Conservation (phyloP, 2,888 invertebrate species). For the Stenolophus ochropezus region DNA sequence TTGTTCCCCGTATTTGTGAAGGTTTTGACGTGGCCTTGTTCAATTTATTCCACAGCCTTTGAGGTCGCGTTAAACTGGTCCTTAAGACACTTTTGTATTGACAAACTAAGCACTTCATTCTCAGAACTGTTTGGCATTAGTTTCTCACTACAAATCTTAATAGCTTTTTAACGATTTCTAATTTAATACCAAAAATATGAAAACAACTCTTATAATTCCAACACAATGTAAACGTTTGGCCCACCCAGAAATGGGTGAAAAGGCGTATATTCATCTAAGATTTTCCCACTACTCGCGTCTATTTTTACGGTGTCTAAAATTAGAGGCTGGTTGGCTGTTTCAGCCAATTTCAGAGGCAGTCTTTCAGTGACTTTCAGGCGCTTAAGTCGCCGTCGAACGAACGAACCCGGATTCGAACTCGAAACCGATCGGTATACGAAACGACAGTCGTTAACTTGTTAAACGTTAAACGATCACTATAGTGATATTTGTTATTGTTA, state of each 20-base stretch:
- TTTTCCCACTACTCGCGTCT: neutral
- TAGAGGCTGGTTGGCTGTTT: neutral
- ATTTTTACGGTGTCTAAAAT: neutral
- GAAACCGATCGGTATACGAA: conserved; percentile 10
- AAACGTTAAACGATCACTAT: neutral
- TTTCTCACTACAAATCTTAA: too few relatives aligned
- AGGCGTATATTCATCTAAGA: too few relatives aligned
- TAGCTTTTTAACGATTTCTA: too few relatives aligned
- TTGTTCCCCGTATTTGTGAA: neutral
- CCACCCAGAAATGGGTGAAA: too few relatives aligned
- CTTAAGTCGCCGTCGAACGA: conserved; percentile 19
- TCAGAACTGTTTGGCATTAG: too few relatives aligned
- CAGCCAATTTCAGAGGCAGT: conserved; percentile 2
- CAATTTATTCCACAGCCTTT: neutral
- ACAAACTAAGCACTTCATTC: too few relatives aligned
- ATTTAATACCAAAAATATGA: too few relatives aligned
- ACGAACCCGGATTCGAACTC: conserved; percentile 17
- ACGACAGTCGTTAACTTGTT: neutral
- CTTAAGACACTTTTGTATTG: neutral
- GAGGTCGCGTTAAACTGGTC: neutral
- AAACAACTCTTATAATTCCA: too few relatives aligned
- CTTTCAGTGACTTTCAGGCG: conserved; percentile 9
- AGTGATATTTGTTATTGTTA: conserved; percentile 13
- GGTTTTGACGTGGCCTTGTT: neutral
- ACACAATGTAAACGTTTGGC: too few relatives aligned